Base-by-base conservation (phyloP, 2,113 vertebrate genomes). In the Anhinga rufa region DNA sequence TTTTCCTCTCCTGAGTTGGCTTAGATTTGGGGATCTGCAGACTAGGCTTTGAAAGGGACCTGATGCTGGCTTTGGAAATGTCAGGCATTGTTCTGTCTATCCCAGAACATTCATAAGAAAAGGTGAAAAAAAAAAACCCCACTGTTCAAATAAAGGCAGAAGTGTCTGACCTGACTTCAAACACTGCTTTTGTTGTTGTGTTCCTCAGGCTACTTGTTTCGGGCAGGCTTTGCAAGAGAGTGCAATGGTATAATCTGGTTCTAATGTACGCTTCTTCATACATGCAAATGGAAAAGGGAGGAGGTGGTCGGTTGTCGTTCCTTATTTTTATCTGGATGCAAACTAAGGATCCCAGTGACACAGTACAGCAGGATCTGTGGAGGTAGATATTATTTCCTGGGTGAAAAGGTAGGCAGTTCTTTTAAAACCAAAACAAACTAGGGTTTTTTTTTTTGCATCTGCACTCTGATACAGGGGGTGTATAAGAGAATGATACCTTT, bases 1-100 rank as follows among this genome's bases (percentile, higher is more conserved):
- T 5, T 12, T 3, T 0, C 3, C 11, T 11, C 13, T 44, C 21
- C 40, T 55, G 22, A 7, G 12, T 57, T 64, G 31, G 17, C 15
- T 93, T 77, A 8, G 46, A 55, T n/a, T n/a, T 49, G 18, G 26
- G 57, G 54, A 52, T 48, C 54, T 68, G n/a, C 64, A 80, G 36
- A 15, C 16, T 9, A 8, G 21, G 62, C 38, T 87, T 60, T 75
- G 66, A 40, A 68, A 85, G 36, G 32, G 57, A 64, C 9, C 61
- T 42, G 42, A 10, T 76, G 55, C 11, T 3, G 6, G n/a, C 54
- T 72, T 44, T 1, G 17, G 57, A 88, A 69, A 70, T 74, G 72
- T 68, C 82, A 86, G 82, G 76, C 78, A 19, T 42, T 57, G n/a
- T 66, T 86, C 77, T 77, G 61, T 22, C 49, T 42, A 0, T 44